Evolutionary conservation across 2,888 invertebrate species (phyloP), one percentile per base, ranked within the genome.

Genomic region (Eugnorisma glareosa): DNA sequence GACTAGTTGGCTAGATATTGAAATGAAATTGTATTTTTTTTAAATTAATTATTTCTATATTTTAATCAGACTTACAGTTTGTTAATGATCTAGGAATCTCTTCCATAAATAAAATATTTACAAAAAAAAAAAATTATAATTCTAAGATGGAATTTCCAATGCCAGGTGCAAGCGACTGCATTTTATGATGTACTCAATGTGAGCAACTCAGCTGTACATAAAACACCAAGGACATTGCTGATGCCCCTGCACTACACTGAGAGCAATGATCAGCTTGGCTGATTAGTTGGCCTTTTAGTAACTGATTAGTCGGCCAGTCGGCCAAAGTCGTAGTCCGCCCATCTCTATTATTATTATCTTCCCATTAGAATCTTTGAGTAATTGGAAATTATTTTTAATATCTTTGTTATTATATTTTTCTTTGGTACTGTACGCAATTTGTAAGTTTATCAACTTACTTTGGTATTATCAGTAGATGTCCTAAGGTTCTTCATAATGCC

Each of bases 401-500:
- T 10, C 35, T 48, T 40, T 37, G 21, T 69, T 11, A 24, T 24
- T 10, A 35, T 51, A 28, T 48, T 24, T 35, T n/a, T 37, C 4
- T 69, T 28, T 54, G 7, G 37, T 37, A 7, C 18, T 31, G 18
- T 11, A 18, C 6, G 28, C 57, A 57, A 28, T 59, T 43, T n/a
- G 18, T 21, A 28, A 54, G 15, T 2, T 18, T 28, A n/a, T 24
- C 21, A 51, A 88, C 92, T 91, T 89, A 98, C 99, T 97, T 99
- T 99, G 80, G 97, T 97, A 92, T 98, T 98, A 78, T 97, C 97
- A 61, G 98, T 99, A 78, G 98, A 98, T 89, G 97, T 98, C 82
- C 99, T 97, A 18, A 99, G 96, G 94, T 99, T 99, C 89, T 98
- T 97, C 97, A 99, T 97, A 73, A 98, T 97, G 74, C 99, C 99